Base-by-base conservation (phyloP, 2,888 invertebrate genomes). In the Heliconius sara region DNA sequence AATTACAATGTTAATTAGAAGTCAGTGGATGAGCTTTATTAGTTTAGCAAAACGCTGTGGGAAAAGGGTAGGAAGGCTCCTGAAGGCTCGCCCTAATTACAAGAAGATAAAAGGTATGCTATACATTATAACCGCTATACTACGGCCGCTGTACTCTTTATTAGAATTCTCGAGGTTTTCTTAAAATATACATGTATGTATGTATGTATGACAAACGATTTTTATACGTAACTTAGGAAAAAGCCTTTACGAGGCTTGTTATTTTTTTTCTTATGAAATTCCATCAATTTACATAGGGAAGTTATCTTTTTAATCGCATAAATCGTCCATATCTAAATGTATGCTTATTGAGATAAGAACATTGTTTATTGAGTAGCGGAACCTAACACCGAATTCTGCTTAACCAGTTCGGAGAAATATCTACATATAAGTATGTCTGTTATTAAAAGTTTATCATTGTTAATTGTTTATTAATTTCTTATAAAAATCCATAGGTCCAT, bases 1-100 rank as follows among this genome's bases (percentile, higher is more conserved):
- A 70, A 70, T 70, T 70, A 47, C 16, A 25, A 70, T 43, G 43
- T 70, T 70, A 43, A 70, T 70, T 70, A 70, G 70, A 25, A 70
- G 70, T 70, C 70, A 43, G 70, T 70, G 43, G 70, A 70, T 43
- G 70, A 70, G 70, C 70, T 70, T 70, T 70, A 70, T 70, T 70
- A 70, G 70, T 70, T 47, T 68, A 39, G 68, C 68, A 68, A 22
- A 68, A 70, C 70, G 70, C 25, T 47, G 70, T 70, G 43, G 70
- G 43, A 70, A 70, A 70, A 70, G 70, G 70, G 70, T 70, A 47
- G 43, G 25, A 70, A 47, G 25, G 25, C 70, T 70, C 70, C 70
- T 47, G 43, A 47, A 70, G 70, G 43, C 70, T 70, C 70, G 70
- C 47, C 70, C 70, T 70, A 70, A 70, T 70, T 70, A 70, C 70